A percentile compares a stretch with the other conserved stretches of the same genome.
Conservation (phyloP, 2,888 invertebrate species). For the Sesia bembeciformis region DNA sequence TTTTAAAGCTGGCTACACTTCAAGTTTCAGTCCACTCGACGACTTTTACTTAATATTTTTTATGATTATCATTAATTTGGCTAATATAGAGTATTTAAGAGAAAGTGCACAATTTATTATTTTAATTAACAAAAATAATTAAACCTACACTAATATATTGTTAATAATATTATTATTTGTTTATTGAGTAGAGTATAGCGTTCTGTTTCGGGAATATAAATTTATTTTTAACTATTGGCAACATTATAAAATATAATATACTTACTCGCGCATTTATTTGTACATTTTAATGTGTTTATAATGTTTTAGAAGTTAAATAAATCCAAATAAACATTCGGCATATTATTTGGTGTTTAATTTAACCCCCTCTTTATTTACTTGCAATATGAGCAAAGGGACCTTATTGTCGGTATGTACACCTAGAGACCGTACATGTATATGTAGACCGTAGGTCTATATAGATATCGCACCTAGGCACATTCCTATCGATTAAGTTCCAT, state of each 20-base stretch:
- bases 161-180: constrained; percentile 69
- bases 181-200: constrained; percentile 40
- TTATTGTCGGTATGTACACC: no score
- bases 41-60: constrained; percentile 8
- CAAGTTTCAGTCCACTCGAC: constrained; percentile 3
- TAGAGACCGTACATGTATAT: no score
- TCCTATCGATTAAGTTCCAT: no score
- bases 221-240: constrained; percentile 32
- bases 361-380: no score
- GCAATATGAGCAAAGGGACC: no score
- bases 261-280: constrained; percentile 67
- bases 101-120: constrained; percentile 64
- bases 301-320: constrained; percentile 66
- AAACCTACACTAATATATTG: constrained; percentile 68
- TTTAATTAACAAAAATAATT: constrained; percentile 45
- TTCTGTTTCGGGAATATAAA: constrained; percentile 37
- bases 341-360: constrained; percentile 39
- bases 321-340: constrained; percentile 73
- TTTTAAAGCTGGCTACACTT: constrained; percentile 36
- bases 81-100: constrained; percentile 64
- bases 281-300: constrained; percentile 67
- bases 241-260: constrained; percentile 21
- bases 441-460: no score
- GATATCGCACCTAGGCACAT: no score
- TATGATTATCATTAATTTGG: constrained; percentile 40